Conservation (phyloP, 2,797 vertebrate species). For the Halcyon leucocephala region DNA sequence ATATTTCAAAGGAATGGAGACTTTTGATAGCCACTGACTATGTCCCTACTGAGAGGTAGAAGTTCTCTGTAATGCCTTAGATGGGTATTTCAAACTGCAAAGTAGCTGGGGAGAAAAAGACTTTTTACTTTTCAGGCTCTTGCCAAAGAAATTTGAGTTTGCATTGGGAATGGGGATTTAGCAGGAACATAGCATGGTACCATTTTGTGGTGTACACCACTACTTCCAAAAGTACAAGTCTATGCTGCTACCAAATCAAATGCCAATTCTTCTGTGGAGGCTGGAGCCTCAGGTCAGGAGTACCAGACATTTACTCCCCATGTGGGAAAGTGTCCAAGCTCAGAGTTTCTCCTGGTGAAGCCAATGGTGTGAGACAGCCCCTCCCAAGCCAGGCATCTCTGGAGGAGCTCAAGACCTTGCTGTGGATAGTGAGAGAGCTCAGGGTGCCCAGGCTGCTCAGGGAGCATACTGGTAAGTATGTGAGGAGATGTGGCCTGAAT, state of each 20-base stretch:
- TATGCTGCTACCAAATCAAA: background rate
- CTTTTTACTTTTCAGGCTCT: background rate
- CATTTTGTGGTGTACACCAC: background rate
- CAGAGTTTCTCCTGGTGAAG: background rate
- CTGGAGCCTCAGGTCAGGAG: background rate
- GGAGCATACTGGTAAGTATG: background rate
- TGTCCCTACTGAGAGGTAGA: background rate
- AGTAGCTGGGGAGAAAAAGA: background rate
- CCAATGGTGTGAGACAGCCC: background rate
- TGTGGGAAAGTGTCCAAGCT: fast-evolving
- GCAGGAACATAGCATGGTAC: background rate
- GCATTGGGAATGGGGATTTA: background rate
- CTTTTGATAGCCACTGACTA: background rate
- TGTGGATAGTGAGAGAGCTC: background rate
- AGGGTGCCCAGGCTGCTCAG: background rate
- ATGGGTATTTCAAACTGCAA: background rate
- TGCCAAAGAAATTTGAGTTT: background rate
- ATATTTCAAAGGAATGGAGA: background rate
- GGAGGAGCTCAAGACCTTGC: background rate
- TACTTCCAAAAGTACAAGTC: background rate
- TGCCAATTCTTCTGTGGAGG: background rate
- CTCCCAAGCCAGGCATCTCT: background rate
- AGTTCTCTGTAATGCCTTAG: background rate
- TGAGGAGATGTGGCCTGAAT: background rate
- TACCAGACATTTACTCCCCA: background rate